Percentiles rank a stretch among this genome's conserved stretches.
phyloP scores from a whole-genome alignment of 2,797 vertebrate species.

The Rhyacichthys aspro region DNA sequence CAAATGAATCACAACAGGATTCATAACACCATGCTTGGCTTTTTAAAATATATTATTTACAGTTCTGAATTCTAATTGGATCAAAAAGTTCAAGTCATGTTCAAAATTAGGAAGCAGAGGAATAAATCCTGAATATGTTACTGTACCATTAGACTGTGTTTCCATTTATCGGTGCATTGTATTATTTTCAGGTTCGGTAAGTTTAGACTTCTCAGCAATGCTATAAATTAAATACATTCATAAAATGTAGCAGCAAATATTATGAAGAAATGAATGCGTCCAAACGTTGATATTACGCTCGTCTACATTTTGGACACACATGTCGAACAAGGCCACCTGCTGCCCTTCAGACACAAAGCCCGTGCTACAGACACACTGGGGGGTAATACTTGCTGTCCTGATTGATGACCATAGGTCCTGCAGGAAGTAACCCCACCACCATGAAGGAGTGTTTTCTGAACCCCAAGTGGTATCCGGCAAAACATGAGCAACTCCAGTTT shows the following conservation, averaged over 20 bases:
- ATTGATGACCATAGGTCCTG: conserved; percentile 79
- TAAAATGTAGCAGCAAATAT: not conserved
- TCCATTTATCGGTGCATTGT: too few species aligned
- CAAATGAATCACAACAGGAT: too few species aligned
- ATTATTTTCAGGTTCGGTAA: too few species aligned
- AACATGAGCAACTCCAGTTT: conserved; percentile 73
- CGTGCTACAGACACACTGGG: conserved; percentile 63
- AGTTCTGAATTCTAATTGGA: not conserved
- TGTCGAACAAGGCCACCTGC: conserved; percentile 70
- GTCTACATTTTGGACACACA: conserved; percentile 34
- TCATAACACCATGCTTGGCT: too few species aligned
- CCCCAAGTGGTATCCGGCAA: conserved; percentile 81
- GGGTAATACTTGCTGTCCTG: conserved; percentile 74
- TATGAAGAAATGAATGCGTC: not conserved
- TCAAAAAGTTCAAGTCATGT: too few species aligned
- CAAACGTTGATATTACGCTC: conserved; percentile 17
- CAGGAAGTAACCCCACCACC: conserved; percentile 81
- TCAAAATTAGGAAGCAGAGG: too few species aligned
- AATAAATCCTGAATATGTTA: too few species aligned
- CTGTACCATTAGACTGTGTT: too few species aligned
- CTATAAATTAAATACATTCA: not conserved
- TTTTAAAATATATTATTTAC: not conserved
- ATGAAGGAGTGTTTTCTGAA: conserved; percentile 81
- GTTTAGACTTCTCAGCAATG: too few species aligned
- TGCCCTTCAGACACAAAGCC: conserved; percentile 53